Evolutionary conservation across 2,797 vertebrate species (phyloP).

Genomic region (Pristis pectinata): DNA sequence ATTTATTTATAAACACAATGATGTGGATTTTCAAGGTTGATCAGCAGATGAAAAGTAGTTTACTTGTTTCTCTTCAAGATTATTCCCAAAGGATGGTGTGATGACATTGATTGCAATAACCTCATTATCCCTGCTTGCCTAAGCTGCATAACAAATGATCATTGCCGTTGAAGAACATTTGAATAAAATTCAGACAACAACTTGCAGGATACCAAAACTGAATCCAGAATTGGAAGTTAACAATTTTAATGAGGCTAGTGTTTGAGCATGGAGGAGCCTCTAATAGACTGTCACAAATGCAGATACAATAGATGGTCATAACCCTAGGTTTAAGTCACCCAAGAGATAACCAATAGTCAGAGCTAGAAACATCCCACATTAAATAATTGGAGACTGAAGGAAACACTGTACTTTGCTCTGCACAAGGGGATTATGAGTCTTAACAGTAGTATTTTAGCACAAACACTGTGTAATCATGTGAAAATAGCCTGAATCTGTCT

Average conservation of each 20-base stretch:
- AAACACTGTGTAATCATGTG: background rate
- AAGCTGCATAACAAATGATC: slow-evolving; percentile 30
- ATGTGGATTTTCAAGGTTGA: slow-evolving; percentile 31
- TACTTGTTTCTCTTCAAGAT: background rate
- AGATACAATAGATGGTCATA: background rate
- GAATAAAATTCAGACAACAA: slow-evolving; percentile 19
- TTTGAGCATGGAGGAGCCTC: background rate
- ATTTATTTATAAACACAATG: slow-evolving; percentile 11
- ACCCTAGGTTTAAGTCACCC: background rate
- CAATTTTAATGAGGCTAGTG: background rate
- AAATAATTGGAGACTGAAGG: background rate
- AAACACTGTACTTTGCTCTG: background rate
- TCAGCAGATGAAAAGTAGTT: background rate
- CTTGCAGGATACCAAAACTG: background rate
- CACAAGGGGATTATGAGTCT: background rate
- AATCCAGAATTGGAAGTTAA: background rate
- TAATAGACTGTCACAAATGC: background rate
- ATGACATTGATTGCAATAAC: slow-evolving; percentile 23
- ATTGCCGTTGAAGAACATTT: slow-evolving; percentile 14
- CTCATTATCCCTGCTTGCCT: slow-evolving; percentile 28
- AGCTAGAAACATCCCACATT: background rate
- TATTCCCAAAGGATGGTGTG: slow-evolving; percentile 8
- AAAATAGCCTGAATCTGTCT: background rate
- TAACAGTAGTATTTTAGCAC: background rate
- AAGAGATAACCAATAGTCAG: background rate